phyloP scores from a whole-genome alignment of 1,140 invertebrate genomes.

The Megathymus violae region DNA sequence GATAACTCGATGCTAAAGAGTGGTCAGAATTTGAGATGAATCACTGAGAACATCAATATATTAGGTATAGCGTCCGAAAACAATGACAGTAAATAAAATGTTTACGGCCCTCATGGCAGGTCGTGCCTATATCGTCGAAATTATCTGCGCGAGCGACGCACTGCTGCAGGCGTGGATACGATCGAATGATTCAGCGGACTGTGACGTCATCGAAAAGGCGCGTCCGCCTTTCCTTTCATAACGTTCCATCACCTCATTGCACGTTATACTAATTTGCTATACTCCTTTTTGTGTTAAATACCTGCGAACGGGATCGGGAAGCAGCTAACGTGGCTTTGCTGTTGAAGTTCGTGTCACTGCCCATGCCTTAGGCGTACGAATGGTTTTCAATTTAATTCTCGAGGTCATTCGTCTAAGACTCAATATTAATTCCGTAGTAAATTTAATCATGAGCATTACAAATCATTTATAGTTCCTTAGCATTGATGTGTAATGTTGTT shows the following conservation, averaged over 20 bases:
- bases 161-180: slow-evolving; percentile 41
- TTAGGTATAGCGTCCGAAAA: slow-evolving; percentile 2
- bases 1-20: slow-evolving; percentile 11
- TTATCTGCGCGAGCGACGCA: slow-evolving; percentile 35
- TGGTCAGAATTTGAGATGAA: slow-evolving; percentile 35
- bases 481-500: too few species aligned
- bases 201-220: slow-evolving; percentile 68
- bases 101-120: slow-evolving; percentile 32
- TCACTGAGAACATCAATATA: slow-evolving; percentile 42
- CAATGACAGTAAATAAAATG: slow-evolving; percentile 18
- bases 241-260: slow-evolving; percentile 29
- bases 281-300: slow-evolving; percentile 17
- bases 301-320: not conserved
- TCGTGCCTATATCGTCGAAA: slow-evolving; percentile 15
- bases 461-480: too few species aligned
- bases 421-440: too few species aligned
- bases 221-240: slow-evolving; percentile 60
- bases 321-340: not conserved
- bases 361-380: not conserved
- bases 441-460: too few species aligned
- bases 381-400: not conserved
- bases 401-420: too few species aligned
- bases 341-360: not conserved
- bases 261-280: slow-evolving; percentile 2
- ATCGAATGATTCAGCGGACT: slow-evolving; percentile 58